Conservation (phyloP, 2,113 vertebrate species). For the Pristiophorus japonicus region DNA sequence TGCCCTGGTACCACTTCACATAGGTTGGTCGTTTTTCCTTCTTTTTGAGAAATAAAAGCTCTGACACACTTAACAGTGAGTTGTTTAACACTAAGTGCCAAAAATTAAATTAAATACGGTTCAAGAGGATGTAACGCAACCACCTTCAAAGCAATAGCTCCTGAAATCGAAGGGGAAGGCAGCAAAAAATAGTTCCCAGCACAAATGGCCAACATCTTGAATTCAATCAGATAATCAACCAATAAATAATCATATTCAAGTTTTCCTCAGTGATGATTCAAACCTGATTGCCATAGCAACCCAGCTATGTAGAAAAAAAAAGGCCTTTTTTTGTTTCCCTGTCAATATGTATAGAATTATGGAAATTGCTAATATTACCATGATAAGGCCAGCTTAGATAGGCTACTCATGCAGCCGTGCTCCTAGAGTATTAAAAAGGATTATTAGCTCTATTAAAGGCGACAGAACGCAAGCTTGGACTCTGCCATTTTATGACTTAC, state of each 20-base stretch:
- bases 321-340: background rate
- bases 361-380: conserved; percentile 8
- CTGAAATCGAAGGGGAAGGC: background rate
- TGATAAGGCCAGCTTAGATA: background rate
- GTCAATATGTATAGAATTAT: background rate
- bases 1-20: background rate
- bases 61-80: background rate
- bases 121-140: background rate
- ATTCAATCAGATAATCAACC: conserved; percentile 3
- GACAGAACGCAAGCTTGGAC: background rate
- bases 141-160: background rate
- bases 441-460: background rate
- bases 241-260: background rate
- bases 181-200: background rate
- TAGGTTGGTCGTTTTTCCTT: background rate
- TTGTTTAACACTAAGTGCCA: background rate
- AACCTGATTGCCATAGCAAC: background rate
- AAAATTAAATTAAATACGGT: background rate
- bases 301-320: background rate
- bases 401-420: background rate
- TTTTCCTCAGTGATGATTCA: background rate
- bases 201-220: background rate
- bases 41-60: background rate
- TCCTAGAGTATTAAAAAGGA: background rate
- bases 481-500: background rate